phyloP scores from a whole-genome alignment of 2,113 vertebrate species.

The Melanocharis versteri region DNA sequence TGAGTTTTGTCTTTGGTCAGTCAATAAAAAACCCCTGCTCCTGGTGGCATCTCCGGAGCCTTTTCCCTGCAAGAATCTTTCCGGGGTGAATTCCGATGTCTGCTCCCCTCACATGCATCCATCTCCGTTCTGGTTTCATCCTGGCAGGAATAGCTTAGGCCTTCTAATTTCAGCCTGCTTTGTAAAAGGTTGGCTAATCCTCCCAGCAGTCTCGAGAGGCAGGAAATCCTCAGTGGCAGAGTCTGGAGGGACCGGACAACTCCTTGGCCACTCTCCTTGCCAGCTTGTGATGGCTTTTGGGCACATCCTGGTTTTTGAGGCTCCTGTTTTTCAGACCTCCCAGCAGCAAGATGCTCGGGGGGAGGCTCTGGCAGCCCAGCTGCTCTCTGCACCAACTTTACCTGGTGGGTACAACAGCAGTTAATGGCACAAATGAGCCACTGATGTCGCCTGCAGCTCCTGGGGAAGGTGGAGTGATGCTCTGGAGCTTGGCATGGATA shows the following conservation, averaged over 20 bases:
- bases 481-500: not conserved
- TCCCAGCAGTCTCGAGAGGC: not conserved
- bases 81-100: not conserved
- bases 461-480: not conserved
- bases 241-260: not conserved
- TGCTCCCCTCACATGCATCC: not conserved
- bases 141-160: not conserved
- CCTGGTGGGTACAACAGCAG: not conserved
- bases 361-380: not conserved
- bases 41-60: not conserved
- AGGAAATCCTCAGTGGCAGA: not conserved
- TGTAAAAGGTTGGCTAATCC: not conserved
- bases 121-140: not conserved
- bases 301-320: not conserved
- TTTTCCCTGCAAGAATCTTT: not conserved
- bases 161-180: constrained; percentile 29
- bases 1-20: not conserved
- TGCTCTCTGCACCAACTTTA: not conserved
- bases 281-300: not conserved
- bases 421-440: not conserved
- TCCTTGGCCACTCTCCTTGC: not conserved
- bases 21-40: not conserved
- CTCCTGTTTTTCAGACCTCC: not conserved
- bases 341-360: not conserved
- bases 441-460: fast-evolving